Evolutionary conservation across 1,140 invertebrate genomes (phyloP), one percentile per base, ranked within the genome.

Genomic region (Drosophila albomicans): DNA sequence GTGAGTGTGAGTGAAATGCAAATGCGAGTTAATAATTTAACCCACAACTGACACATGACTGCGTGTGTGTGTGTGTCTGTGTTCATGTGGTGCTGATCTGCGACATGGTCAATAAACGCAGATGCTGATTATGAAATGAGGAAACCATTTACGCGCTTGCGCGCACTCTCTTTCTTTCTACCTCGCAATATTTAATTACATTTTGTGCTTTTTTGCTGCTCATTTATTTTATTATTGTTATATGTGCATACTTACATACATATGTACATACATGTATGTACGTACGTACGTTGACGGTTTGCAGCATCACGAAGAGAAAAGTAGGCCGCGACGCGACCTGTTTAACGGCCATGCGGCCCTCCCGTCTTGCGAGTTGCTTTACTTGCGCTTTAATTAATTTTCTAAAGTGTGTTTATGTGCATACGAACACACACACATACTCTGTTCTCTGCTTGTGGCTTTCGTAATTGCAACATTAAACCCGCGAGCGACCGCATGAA

Each of bases 101-200:
- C 74, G 74, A 66, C 69, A 76, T 61, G 68, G 74, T 56, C 57
- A 76, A 73, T 73, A 77, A 74, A 73, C 52, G 62, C 58, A 61
- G 38, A 16, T 79, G 78, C 72, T 69, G 85, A 78, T 88, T 88
- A 88, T 84, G 85, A 88, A 88, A 88, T 82, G 62, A 81, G 81
- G 81, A 88, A 88, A 74, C 67, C 67, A 84, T 88, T 87, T 72
- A 65, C 49, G 51, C 54, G 59, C 48, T 52, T 38, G 67, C 52
- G 51, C 43, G 64, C 54, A 35, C 56, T 73, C 70, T 59, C 54
- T 41, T 52, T 45, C 10, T 43, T 4, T 38, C 3, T 38, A 10
- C 35, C 61, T n/a, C 30, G 61, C 46, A 71, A 45, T 71, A 74
- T 84, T 89, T 88, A 88, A 88, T 88, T 88, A 84, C 84, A 75